These are phyloP conservation scores for Scaptodrosophila latifasciaeformis DNA, from an alignment of 2,888 invertebrate genomes.

Conservation along the genomic window DNA sequence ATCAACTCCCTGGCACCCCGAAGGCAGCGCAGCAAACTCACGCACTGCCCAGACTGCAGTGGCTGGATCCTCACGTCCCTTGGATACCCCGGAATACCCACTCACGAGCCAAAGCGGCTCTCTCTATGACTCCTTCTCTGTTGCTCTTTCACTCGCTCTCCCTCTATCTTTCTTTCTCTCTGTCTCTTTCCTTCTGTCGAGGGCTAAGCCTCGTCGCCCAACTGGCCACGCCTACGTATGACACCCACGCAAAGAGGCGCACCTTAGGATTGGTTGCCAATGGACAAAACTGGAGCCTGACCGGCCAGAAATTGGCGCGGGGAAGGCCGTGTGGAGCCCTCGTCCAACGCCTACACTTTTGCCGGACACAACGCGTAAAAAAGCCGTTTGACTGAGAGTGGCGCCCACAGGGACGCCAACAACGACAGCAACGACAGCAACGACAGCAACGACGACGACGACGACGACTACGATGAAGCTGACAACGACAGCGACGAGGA, in stretches of 20 bases:
- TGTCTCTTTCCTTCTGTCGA: no score
- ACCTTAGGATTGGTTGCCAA: conserved; percentile 32
- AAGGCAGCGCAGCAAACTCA: conserved; percentile 22
- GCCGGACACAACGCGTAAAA: conserved; percentile 63
- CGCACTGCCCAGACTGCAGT: conserved; percentile 13
- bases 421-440: no score
- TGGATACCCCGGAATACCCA: not conserved
- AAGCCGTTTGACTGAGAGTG: conserved; percentile 46
- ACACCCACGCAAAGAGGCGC: conserved; percentile 48
- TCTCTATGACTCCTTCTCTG: no score
- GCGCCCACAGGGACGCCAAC: no score
- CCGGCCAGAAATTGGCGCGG: not conserved
- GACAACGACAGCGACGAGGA: conserved; percentile 28
- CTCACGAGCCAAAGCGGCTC: not conserved
- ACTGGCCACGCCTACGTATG: conserved; percentile 58
- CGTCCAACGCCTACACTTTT: conserved; percentile 16
- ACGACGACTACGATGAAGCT: no score
- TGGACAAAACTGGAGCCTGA: conserved; percentile 3
- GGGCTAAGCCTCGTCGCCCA: not conserved
- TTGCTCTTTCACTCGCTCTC: no score
- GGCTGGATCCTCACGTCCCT: not conserved
- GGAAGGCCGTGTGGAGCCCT: not conserved
- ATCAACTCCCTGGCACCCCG: conserved; percentile 10
- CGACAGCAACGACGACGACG: conserved; percentile 40
- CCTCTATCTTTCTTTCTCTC: no score